Percentiles rank a stretch among this genome's conserved stretches.
Evolutionary conservation across 2,797 vertebrate genomes (phyloP).

Genomic region (Scolopax rusticola): DNA sequence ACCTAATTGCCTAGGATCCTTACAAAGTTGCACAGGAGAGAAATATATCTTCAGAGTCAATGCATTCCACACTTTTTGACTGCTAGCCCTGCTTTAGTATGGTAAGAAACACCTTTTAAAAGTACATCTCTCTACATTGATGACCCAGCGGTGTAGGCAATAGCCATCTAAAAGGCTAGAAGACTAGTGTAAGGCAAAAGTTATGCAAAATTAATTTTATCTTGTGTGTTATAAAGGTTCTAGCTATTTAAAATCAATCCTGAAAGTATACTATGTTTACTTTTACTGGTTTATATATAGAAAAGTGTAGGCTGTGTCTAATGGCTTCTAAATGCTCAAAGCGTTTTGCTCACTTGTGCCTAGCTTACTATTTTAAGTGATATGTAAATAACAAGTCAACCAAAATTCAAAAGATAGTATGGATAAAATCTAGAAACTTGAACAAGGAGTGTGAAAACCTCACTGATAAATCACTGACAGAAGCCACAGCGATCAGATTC

Average conservation of each 20-base stretch:
- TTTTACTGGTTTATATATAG: conserved; percentile 35
- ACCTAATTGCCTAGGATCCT: not conserved
- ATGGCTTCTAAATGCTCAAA: not conserved
- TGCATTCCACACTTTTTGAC: not conserved
- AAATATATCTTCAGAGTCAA: not conserved
- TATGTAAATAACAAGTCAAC: not conserved
- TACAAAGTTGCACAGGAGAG: not conserved
- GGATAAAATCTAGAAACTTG: not conserved
- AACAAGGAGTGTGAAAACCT: not conserved
- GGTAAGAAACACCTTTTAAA: not conserved
- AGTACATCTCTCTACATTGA: not conserved
- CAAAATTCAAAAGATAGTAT: not conserved
- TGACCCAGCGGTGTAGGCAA: not conserved
- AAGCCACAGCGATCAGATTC: not conserved
- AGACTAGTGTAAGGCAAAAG: not conserved
- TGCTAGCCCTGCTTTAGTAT: not conserved
- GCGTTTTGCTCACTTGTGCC: conserved; percentile 10
- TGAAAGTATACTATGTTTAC: conserved; percentile 36
- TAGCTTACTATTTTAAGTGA: conserved; percentile 26
- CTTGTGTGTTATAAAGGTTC: not conserved
- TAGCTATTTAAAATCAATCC: not conserved
- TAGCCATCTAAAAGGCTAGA: not conserved
- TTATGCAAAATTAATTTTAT: not conserved
- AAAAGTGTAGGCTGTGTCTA: conserved; percentile 34
- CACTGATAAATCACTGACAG: not conserved